A percentile compares a stretch with the other conserved stretches of the same genome.
Conservation (phyloP, 1,140 invertebrate species). For the Asobara japonica region DNA sequence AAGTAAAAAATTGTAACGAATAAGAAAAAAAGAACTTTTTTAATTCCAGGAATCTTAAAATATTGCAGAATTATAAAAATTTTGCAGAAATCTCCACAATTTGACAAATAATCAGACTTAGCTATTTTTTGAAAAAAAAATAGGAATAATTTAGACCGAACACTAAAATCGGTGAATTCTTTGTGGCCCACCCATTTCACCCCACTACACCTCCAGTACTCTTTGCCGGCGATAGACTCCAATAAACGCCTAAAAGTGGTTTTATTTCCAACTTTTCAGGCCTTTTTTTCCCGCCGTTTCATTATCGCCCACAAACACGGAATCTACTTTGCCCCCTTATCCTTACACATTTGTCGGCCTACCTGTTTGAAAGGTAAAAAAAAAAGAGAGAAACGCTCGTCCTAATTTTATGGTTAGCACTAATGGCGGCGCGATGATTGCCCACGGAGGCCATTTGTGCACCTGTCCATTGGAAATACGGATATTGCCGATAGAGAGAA, state of each 20-base stretch:
- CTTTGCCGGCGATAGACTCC: background rate
- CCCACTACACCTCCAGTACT: no score
- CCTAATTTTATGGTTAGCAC: constrained; percentile 16
- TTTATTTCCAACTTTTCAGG: background rate
- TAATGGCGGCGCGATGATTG: constrained; percentile 9
- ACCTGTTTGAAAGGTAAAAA: background rate
- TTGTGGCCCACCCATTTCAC: no score
- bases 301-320: background rate
- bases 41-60: no score
- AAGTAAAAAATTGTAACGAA: no score
- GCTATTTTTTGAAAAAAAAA: no score
- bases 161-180: no score
- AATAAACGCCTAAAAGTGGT: constrained; percentile 8
- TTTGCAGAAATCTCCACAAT: no score
- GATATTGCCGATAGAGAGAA: background rate
- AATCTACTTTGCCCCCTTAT: background rate
- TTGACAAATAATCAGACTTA: no score
- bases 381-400: background rate
- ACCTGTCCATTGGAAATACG: constrained; percentile 10
- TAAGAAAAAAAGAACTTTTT: no score
- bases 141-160: no score
- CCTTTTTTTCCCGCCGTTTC: background rate
- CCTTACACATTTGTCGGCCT: background rate
- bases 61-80: no score
- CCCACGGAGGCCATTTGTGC: background rate